Percentiles rank a stretch among this genome's conserved stretches.
Conservation (phyloP, 2,113 vertebrate genomes). For the Scomber japonicus region DNA sequence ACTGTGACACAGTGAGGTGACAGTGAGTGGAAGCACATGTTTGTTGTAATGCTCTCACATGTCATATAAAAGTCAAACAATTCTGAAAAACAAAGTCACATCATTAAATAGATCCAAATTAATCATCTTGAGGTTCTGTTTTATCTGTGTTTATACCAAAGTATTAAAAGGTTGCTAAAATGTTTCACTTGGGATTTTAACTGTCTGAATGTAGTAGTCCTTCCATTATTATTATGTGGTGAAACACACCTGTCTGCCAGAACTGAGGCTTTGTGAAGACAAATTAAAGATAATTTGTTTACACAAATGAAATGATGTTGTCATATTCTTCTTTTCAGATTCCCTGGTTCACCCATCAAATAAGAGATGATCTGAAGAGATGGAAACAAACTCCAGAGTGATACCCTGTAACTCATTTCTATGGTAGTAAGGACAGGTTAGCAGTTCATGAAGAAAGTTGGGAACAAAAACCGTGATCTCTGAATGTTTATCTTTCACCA, state of each 20-base stretch:
- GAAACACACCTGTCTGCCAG: background rate
- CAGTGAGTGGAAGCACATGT: constrained; percentile 25
- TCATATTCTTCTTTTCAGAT: too few species aligned
- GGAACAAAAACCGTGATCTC: constrained; percentile 5
- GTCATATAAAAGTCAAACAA: constrained; percentile 1
- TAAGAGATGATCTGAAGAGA: background rate
- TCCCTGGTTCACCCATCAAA: background rate
- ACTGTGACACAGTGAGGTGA: constrained; percentile 20
- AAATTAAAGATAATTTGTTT: background rate
- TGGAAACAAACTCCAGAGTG: background rate
- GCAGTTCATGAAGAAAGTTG: background rate
- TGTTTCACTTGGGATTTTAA: background rate
- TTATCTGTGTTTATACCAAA: too few species aligned
- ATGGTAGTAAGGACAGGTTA: background rate
- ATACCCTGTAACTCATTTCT: background rate
- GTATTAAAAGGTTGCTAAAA: too few species aligned
- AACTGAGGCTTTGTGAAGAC: background rate
- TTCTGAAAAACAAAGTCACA: background rate
- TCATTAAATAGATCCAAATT: background rate
- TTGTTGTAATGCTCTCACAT: constrained; percentile 9
- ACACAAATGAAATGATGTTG: too few species aligned
- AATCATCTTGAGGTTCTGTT: too few species aligned
- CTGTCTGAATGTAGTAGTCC: background rate
- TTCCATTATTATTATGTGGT: background rate
- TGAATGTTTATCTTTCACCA: background rate